phyloP scores from a whole-genome alignment of 2,888 invertebrate species.

The Globia sparganii region DNA sequence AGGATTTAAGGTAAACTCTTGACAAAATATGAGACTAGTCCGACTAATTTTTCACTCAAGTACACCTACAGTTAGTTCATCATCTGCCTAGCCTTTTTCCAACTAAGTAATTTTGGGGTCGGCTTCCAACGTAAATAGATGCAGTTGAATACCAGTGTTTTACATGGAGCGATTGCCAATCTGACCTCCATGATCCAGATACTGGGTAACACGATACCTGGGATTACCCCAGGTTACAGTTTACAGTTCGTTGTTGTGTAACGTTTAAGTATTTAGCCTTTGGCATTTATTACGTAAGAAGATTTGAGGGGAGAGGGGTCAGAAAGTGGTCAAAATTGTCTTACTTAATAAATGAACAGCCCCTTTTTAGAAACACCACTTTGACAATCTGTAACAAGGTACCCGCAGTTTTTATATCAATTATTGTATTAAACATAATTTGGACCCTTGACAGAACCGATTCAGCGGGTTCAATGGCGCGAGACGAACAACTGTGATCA shows the following conservation, averaged over 20 bases:
- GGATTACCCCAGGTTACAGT: too few species aligned
- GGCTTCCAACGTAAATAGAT: too few species aligned
- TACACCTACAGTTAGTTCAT: not conserved
- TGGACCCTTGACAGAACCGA: constrained; percentile 51
- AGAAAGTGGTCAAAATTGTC: too few species aligned
- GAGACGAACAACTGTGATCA: constrained; percentile 67
- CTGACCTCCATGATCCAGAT: not conserved
- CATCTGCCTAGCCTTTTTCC: not conserved
- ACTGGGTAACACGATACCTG: too few species aligned
- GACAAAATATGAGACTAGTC: too few species aligned
- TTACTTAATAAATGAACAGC: too few species aligned
- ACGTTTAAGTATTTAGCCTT: not conserved
- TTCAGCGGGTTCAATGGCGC: constrained; percentile 62
- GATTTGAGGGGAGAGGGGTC: too few species aligned
- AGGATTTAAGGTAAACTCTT: too few species aligned
- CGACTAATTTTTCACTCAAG: not conserved
- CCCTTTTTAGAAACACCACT: not conserved
- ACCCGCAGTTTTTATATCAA: constrained; percentile 59
- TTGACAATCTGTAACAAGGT: constrained; percentile 52
- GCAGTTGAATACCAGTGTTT: not conserved
- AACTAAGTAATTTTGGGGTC: not conserved
- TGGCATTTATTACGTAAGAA: too few species aligned
- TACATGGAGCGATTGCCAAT: not conserved
- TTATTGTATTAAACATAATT: constrained; percentile 69
- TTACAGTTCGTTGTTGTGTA: not conserved